phyloP scores from a whole-genome alignment of 2,797 vertebrate species.

The Megaceryle alcyon region DNA sequence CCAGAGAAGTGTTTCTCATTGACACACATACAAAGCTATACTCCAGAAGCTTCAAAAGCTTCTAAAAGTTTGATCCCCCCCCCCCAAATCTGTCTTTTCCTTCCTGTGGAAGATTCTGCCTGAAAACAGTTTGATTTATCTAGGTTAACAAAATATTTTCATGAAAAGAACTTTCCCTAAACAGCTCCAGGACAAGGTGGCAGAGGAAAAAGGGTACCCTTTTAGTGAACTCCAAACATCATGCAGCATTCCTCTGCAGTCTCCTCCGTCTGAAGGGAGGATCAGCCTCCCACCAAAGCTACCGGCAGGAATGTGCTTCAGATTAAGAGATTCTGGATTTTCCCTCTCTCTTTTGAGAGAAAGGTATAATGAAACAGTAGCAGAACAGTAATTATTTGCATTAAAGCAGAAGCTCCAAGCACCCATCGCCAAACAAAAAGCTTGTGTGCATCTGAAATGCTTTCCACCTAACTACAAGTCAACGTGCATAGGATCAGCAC shows the following conservation, averaged over 20 bases:
- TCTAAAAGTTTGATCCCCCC: not conserved
- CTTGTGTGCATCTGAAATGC: fast-evolving
- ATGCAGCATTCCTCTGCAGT: not conserved
- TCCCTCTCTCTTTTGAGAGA: too few species aligned
- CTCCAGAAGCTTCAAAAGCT: not conserved
- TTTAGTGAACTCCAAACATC: fast-evolving
- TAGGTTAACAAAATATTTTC: not conserved
- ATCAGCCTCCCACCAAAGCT: not conserved
- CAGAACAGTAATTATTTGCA: not conserved
- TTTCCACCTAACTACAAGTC: not conserved
- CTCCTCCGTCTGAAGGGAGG: not conserved
- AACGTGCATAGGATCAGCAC: fast-evolving
- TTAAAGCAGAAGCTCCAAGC: not conserved
- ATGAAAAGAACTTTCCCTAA: not conserved
- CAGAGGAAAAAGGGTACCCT: not conserved
- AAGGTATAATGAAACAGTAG: fast-evolving
- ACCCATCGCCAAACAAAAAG: not conserved
- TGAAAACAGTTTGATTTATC: not conserved
- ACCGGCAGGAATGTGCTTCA: not conserved
- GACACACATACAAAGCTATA: not conserved
- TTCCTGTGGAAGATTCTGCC: not conserved
- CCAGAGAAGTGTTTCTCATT: fast-evolving
- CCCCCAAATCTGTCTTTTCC: not conserved
- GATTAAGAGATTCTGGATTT: not conserved
- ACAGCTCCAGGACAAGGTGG: not conserved